Evolutionary conservation across 2,797 vertebrate species (phyloP).

Genomic region (Hemibagrus guttatus): DNA sequence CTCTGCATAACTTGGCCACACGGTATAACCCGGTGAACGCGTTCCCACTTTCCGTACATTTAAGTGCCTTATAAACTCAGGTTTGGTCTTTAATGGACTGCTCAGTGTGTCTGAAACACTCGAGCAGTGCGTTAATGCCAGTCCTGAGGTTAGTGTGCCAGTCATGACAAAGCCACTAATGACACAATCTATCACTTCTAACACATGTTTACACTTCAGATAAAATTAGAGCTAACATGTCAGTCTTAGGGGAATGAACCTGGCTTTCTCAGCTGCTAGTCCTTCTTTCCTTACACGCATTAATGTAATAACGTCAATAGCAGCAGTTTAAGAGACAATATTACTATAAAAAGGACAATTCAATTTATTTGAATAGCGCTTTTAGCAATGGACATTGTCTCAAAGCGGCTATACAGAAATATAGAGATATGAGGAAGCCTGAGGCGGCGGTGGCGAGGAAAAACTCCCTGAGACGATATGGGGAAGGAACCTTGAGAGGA

Average conservation of each 20-base stretch:
- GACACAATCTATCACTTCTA: neutral
- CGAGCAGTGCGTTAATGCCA: conserved; percentile 37
- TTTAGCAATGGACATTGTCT: no score
- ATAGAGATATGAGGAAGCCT: no score
- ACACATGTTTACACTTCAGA: neutral
- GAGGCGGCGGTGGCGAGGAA: no score
- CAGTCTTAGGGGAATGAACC: neutral
- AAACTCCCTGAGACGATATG: no score
- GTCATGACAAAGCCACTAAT: neutral
- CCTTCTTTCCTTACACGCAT: neutral
- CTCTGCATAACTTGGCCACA: conserved; percentile 38
- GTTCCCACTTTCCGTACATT: conserved; percentile 51
- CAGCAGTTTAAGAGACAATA: neutral
- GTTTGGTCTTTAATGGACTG: conserved; percentile 54
- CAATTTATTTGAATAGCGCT: no score
- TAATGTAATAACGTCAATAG: neutral
- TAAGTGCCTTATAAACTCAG: conserved; percentile 66
- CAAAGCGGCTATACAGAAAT: no score
- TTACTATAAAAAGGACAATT: neutral
- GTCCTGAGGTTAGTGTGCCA: conserved; percentile 57
- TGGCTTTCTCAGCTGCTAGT: neutral
- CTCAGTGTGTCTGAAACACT: conserved; percentile 61
- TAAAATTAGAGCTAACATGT: neutral
- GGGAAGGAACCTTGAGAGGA: no score
- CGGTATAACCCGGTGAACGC: conserved; percentile 27